Evolutionary conservation across 1,140 invertebrate species (phyloP), one percentile per base, ranked within the genome.

Genomic region (Thaumatotibia leucotreta): DNA sequence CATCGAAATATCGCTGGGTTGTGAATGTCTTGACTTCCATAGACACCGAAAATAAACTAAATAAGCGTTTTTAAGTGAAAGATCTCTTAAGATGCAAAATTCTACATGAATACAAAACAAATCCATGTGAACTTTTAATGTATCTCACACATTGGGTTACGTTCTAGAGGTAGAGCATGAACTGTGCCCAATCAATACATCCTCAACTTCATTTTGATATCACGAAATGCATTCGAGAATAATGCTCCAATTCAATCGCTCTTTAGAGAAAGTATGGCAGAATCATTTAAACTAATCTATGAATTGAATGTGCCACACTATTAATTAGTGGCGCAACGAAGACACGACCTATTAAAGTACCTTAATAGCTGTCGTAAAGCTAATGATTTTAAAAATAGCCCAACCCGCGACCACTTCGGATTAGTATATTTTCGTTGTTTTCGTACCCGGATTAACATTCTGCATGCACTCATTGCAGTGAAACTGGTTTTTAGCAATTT

Each of bases 201-300:
- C 14, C 14, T 39, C 35, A 20, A 45, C 2, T 0, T 17, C 14
- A 45, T 45, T 20, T 20, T 5, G 5, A 20, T 17, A 45, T 4
- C 35, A 39, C 14, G n/a, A 45, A 45, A 20, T 17, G 14, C 35
- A 6, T 5, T 5, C 39, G 39, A 45, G 39, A 39, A 45, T 20
- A n/a, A 45, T 8, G 17, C 39, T 66, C 61, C 66, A 69, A 71
- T 71, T 63, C 65, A 69, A 63, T 64, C 70, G 71, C 67, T 66
- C 69, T 67, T 61, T 68, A 49, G 45, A 63, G 61, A 69, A 66
- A 66, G 68, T 54, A 35, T 31, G n/a, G 61, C 68, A 63, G 29
- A 66, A 52, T 66, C 54, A 58, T 67, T 63, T 32, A 39, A 54
- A 58, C 23, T 58, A 63, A 63, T 67, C 65, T 50, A 67, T 67